Conservation (phyloP, 1,140 invertebrate genomes). For the Solen grandis region DNA sequence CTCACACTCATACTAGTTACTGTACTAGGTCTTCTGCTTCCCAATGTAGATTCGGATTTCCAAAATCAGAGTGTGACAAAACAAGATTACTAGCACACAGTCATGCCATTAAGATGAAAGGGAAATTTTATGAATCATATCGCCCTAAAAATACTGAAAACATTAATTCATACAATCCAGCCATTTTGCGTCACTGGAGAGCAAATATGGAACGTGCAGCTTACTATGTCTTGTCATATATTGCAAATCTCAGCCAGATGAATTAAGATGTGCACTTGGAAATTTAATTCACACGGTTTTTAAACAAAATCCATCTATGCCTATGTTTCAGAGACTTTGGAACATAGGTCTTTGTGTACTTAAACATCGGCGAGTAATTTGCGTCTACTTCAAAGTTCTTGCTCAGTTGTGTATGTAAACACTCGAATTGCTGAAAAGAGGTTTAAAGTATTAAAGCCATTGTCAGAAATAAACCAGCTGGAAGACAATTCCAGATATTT, state of each 20-base stretch:
- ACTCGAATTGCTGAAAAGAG: not conserved
- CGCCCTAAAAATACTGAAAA: not conserved
- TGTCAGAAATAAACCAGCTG: not conserved
- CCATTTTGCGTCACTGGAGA: conserved; percentile 9
- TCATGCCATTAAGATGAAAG: conserved; percentile 8
- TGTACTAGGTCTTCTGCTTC: not conserved
- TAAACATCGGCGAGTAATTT: conserved; percentile 18
- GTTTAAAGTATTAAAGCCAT: conserved; percentile 4
- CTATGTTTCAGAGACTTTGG: not conserved
- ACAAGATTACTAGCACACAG: not conserved
- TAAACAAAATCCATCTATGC: conserved; percentile 8
- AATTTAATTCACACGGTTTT: conserved; percentile 30
- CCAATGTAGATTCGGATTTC: conserved; percentile 6
- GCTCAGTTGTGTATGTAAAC: conserved; percentile 1
- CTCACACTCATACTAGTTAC: conserved; percentile 9
- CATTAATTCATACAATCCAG: conserved; percentile 13
- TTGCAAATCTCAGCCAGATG: conserved; percentile 21
- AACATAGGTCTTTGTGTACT: conserved; percentile 15
- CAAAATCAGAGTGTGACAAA: conserved; percentile 2
- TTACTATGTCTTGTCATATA: conserved; percentile 21
- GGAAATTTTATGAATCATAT: conserved; percentile 19
- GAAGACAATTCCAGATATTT: not conserved
- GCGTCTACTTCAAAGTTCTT: not conserved
- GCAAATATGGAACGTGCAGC: conserved; percentile 25
- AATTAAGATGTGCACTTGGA: not conserved